Evolutionary conservation across 2,113 vertebrate genomes (phyloP).

Genomic region (Philantomba maxwellii): DNA sequence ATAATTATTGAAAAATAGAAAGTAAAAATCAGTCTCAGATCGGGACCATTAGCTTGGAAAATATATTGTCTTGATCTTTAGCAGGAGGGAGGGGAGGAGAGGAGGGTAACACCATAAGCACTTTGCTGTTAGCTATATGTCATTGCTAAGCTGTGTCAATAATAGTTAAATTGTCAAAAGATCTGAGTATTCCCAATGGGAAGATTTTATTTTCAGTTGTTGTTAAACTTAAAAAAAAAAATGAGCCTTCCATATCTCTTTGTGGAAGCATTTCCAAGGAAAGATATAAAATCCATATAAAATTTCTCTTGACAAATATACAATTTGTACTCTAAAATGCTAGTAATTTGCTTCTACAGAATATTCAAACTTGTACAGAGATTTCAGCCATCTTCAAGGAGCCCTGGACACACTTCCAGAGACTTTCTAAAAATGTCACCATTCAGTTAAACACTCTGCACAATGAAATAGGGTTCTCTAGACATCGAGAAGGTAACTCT

Average conservation of each 20-base stretch:
- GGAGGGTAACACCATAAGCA: not conserved
- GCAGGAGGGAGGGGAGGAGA: not conserved
- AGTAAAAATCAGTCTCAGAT: not conserved
- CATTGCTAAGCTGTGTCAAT: not conserved
- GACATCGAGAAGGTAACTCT: not conserved
- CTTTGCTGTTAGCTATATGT: not conserved
- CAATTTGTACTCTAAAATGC: not conserved
- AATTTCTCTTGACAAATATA: not conserved
- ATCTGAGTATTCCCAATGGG: not conserved
- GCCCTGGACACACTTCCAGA: not conserved
- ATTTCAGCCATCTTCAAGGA: not conserved
- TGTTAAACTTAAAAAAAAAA: slow-evolving; percentile 3
- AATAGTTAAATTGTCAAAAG: not conserved
- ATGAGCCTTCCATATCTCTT: not conserved
- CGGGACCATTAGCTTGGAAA: not conserved
- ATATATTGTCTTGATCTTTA: not conserved
- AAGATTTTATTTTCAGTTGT: not conserved
- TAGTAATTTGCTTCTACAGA: not conserved
- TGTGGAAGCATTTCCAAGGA: not conserved
- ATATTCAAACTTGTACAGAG: not conserved
- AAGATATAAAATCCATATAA: not conserved
- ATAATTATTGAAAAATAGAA: not conserved
- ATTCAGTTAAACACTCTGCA: not conserved
- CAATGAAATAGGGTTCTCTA: not conserved
- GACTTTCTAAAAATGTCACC: not conserved